A percentile compares a stretch with the other conserved stretches of the same genome.
Conservation (phyloP, 1,140 invertebrate genomes). For the Eurosta solidaginis region DNA sequence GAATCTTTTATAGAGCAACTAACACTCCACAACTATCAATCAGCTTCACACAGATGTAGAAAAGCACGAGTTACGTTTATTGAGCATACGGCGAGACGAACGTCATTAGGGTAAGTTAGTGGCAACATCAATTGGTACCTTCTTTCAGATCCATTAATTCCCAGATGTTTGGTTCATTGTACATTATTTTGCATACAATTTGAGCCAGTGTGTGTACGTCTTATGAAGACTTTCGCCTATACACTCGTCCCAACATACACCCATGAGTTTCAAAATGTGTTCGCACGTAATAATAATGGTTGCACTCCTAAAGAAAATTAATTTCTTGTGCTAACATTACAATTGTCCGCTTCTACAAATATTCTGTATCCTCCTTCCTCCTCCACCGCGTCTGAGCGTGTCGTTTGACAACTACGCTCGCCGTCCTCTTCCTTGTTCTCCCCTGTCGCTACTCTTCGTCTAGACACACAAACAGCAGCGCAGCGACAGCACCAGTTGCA, state of each 20-base stretch:
- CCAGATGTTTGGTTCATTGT: constrained; percentile 10
- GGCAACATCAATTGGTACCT: background rate
- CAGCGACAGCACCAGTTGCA: constrained; percentile 32
- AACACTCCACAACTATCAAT: background rate
- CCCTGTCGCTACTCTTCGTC: background rate
- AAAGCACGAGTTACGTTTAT: constrained; percentile 18
- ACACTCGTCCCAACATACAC: no score
- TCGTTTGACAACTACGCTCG: background rate
- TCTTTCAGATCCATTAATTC: background rate
- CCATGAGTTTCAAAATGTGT: background rate
- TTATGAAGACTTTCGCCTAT: no score
- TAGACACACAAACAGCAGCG: constrained; percentile 24
- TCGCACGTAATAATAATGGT: constrained; percentile 18
- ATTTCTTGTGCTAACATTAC: constrained; percentile 28
- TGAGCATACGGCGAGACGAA: background rate
- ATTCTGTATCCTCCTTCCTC: background rate
- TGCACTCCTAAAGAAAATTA: constrained; percentile 25
- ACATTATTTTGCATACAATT: background rate
- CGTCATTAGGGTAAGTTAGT: background rate
- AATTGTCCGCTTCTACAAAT: constrained; percentile 21
- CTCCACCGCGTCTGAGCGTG: constrained; percentile 11
- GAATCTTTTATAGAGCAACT: background rate
- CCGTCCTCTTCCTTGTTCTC: constrained; percentile 21
- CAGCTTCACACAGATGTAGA: background rate
- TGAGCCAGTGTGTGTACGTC: background rate